Conservation (phyloP, 1,140 invertebrate species). For the Drosophila nannoptera region DNA sequence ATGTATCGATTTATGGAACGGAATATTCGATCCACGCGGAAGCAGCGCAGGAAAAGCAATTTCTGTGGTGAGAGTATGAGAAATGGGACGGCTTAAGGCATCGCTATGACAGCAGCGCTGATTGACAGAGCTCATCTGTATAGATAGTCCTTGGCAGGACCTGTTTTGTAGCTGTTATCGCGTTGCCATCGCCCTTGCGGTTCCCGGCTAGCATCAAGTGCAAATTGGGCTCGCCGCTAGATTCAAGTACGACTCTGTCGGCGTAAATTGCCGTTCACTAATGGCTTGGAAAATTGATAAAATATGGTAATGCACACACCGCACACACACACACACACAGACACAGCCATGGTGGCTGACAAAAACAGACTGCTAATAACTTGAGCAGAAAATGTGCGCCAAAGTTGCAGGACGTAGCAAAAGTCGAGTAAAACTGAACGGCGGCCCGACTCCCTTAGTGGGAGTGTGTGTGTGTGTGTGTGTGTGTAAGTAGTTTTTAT, state of each 20-base stretch:
- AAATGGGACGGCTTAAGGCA: constrained; percentile 33
- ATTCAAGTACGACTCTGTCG: constrained; percentile 73
- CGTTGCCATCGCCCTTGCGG: constrained; percentile 39
- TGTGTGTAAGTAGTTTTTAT: constrained; percentile 11
- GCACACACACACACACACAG: constrained; percentile 20
- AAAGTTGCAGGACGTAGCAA: constrained; percentile 76
- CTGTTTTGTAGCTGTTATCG: constrained; percentile 26
- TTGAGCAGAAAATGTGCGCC: constrained; percentile 75
- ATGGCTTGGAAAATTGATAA: constrained; percentile 78
- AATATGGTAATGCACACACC: constrained; percentile 76
- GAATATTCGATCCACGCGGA: constrained; percentile 92
- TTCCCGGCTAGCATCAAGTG: constrained; percentile 60
- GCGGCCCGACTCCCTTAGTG: constrained; percentile 47
- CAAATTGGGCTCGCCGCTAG: constrained; percentile 74
- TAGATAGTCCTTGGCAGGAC: constrained; percentile 31
- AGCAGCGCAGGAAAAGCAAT: constrained; percentile 91
- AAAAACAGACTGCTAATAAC: constrained; percentile 77
- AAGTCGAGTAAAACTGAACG: constrained; percentile 76
- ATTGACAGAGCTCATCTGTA: constrained; percentile 52
- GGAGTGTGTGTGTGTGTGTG: constrained; percentile 28
- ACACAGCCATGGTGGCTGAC: constrained; percentile 58
- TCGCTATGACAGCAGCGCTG: constrained; percentile 43
- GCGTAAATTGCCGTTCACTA: constrained; percentile 76
- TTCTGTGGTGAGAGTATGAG: constrained; percentile 77
- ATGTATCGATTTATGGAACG: constrained; percentile 89